Conservation (phyloP, 2,113 vertebrate genomes). For the Mobula hypostoma region DNA sequence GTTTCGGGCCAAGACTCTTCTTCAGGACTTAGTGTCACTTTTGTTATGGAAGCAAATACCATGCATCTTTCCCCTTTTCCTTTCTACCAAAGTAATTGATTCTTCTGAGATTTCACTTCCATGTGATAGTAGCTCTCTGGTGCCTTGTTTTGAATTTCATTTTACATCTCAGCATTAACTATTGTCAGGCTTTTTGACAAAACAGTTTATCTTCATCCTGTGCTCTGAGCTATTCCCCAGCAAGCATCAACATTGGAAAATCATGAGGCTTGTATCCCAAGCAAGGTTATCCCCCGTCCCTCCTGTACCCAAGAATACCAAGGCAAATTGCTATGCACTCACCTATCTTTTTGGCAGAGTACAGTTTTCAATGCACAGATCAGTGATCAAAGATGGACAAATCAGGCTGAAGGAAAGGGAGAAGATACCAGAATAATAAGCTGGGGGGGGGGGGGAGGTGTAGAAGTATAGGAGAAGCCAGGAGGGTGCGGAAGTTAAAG, state of each 20-base stretch:
- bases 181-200: not conserved
- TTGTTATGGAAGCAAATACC: not conserved
- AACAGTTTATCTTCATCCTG: not conserved
- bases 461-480: too few species aligned
- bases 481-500: too few species aligned
- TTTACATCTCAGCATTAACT: not conserved
- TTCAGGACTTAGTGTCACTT: too few species aligned
- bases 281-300: not conserved
- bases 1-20: too few species aligned
- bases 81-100: not conserved
- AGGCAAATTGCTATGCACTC: not conserved
- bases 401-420: too few species aligned
- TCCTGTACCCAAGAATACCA: not conserved
- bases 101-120: not conserved
- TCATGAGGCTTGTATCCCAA: not conserved
- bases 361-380: not conserved
- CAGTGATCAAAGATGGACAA: too few species aligned
- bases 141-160: not conserved
- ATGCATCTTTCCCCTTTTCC: not conserved
- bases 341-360: not conserved
- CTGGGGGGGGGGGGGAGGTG: too few species aligned
- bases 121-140: not conserved
- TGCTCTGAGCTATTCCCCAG: not conserved
- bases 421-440: too few species aligned
- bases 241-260: not conserved